Conservation (phyloP, 1,140 invertebrate genomes). For the Macrocentrus cingulum region DNA sequence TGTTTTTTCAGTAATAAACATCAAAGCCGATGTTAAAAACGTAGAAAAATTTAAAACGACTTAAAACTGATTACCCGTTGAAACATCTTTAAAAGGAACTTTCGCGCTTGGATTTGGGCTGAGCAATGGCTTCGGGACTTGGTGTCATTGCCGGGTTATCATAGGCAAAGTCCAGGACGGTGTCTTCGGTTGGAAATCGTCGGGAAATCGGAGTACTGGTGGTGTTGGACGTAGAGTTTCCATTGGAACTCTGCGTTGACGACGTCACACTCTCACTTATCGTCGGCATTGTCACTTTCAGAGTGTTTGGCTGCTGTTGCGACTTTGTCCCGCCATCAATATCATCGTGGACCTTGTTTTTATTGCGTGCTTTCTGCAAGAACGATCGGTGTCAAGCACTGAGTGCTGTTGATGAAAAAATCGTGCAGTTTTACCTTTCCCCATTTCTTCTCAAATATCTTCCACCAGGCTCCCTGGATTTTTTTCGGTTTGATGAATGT, state of each 20-base stretch:
- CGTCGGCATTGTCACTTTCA: slow-evolving; percentile 50
- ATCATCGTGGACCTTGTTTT: slow-evolving; percentile 40
- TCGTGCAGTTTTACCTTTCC: too few species aligned
- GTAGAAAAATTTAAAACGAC: too few species aligned
- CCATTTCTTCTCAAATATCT: slow-evolving; percentile 37
- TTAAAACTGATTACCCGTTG: too few species aligned
- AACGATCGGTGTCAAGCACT: too few species aligned
- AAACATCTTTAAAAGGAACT: slow-evolving; percentile 50
- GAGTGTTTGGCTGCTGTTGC: slow-evolving; percentile 38
- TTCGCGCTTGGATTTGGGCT: slow-evolving; percentile 46
- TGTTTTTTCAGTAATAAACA: too few species aligned
- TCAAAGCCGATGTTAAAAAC: too few species aligned
- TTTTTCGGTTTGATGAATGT: slow-evolving; percentile 38
- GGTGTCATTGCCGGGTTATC: slow-evolving; percentile 70
- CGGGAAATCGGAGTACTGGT: slow-evolving; percentile 61
- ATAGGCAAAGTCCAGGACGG: slow-evolving; percentile 69
- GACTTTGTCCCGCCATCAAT: slow-evolving; percentile 32
- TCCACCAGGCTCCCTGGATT: slow-evolving; percentile 31
- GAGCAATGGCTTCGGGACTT: slow-evolving; percentile 54
- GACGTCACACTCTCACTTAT: slow-evolving; percentile 45
- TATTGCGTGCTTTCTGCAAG: slow-evolving; percentile 37
- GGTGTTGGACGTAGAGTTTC: slow-evolving; percentile 59
- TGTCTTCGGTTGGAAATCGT: slow-evolving; percentile 67
- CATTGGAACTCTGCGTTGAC: slow-evolving; percentile 42
- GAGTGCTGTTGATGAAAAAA: too few species aligned